Evolutionary conservation across 2,888 invertebrate genomes (phyloP).

Genomic region (Acleris literana): DNA sequence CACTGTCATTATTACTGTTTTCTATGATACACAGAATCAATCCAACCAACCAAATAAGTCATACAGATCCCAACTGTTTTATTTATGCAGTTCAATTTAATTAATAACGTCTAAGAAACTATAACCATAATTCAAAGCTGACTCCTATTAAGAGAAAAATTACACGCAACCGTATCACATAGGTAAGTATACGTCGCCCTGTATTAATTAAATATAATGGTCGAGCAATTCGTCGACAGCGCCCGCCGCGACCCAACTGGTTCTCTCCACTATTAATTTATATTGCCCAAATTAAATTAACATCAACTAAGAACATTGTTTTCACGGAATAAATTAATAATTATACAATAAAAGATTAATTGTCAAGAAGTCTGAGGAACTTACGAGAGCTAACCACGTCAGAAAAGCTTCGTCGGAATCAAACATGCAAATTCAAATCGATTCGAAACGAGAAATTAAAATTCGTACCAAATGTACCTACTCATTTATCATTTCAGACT

Average conservation of each 20-base stretch:
- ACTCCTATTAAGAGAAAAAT: constrained; percentile 62
- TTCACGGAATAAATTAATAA: constrained; percentile 52
- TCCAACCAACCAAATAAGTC: constrained; percentile 31
- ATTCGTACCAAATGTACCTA: constrained; percentile 20
- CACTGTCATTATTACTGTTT: constrained; percentile 19
- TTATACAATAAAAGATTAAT: constrained; percentile 21
- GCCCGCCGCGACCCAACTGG: constrained; percentile 48
- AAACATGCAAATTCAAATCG: constrained; percentile 19
- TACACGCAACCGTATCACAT: constrained; percentile 61
- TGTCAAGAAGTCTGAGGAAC: not conserved
- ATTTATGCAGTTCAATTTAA: constrained; percentile 47
- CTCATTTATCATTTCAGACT: constrained; percentile 45
- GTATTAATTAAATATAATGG: constrained; percentile 76
- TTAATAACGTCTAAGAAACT: constrained; percentile 54
- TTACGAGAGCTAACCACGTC: constrained; percentile 6
- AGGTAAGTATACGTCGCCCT: constrained; percentile 61
- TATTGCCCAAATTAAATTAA: constrained; percentile 74
- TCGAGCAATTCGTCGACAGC: constrained; percentile 63
- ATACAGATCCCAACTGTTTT: constrained; percentile 41
- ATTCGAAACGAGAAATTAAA: constrained; percentile 27
- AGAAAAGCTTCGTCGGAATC: constrained; percentile 15
- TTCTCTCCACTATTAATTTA: constrained; percentile 69
- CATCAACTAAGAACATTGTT: constrained; percentile 65
- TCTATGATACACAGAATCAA: constrained; percentile 28
- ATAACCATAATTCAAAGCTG: constrained; percentile 63